These are phyloP conservation scores for Ptyas mucosa DNA, from an alignment of 2,113 vertebrate genomes.

Conservation along the genomic window DNA sequence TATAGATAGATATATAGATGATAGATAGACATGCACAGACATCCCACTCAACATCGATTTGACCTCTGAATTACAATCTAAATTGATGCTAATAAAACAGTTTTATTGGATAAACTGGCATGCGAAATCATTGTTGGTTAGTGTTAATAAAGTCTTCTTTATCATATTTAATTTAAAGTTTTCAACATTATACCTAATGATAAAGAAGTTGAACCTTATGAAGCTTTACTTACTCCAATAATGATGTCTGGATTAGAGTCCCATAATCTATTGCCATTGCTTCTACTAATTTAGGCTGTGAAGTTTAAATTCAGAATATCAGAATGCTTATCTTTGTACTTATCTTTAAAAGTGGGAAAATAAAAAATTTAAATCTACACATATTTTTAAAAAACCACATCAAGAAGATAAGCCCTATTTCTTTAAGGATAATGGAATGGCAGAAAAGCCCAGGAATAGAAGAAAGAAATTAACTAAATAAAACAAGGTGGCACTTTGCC, in stretches of 20 bases:
- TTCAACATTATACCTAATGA: background rate
- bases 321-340: background rate
- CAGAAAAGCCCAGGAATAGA: background rate
- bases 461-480: background rate
- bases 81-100: background rate
- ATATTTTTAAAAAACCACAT: background rate
- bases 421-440: background rate
- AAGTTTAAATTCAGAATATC: background rate
- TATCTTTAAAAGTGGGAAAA: background rate
- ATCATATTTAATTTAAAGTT: background rate
- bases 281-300: background rate
- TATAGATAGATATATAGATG: too few relatives aligned
- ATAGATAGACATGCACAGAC: background rate
- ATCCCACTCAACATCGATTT: background rate
- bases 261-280: background rate
- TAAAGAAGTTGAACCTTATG: background rate
- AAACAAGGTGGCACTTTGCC: background rate
- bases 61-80: background rate
- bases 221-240: background rate
- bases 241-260: background rate
- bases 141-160: background rate
- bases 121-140: background rate
- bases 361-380: background rate
- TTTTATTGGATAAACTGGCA: background rate
- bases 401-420: background rate